Evolutionary conservation across 35 echinoderm and acorn worm genomes (phyloP).

Genomic region (Apostichopus parvimensis): DNA sequence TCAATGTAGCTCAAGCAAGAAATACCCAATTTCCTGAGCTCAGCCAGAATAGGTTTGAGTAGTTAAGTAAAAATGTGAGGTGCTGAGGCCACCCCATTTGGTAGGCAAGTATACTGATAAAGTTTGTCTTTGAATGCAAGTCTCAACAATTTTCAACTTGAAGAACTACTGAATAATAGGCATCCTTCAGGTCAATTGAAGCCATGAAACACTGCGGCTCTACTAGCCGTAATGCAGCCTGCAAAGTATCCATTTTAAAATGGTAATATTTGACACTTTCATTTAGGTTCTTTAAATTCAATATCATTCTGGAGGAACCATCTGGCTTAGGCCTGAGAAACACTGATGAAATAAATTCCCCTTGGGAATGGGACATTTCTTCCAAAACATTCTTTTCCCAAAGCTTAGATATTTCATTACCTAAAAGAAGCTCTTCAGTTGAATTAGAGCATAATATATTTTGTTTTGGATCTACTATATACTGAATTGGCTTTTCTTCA

Average conservation of each 20-base stretch:
- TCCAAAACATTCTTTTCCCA: neutral
- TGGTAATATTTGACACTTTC: slow-evolving; percentile 46
- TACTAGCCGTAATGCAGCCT: slow-evolving; percentile 4
- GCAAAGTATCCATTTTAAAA: slow-evolving; percentile 66
- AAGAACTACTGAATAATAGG: neutral
- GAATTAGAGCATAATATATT: neutral
- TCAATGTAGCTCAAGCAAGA: no score
- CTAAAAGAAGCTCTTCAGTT: neutral
- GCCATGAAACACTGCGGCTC: neutral
- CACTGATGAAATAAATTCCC: slow-evolving; percentile 36
- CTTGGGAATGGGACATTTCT: neutral
- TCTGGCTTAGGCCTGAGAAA: slow-evolving; percentile 51
- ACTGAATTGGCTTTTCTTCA: slow-evolving; percentile 6
- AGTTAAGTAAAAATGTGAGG: no score
- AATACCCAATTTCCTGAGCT: no score
- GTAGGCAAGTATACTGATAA: slow-evolving; percentile 54
- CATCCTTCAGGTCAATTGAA: neutral
- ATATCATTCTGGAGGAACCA: slow-evolving; percentile 55
- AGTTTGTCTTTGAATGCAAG: slow-evolving; percentile 43
- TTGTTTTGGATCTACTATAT: neutral
- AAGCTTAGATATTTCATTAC: slow-evolving; percentile 26
- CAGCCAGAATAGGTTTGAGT: no score
- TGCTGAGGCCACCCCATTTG: slow-evolving; percentile 31
- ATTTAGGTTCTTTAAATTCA: slow-evolving; percentile 63
- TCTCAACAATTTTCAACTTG: slow-evolving; percentile 33